These are phyloP conservation scores for Arenaria interpres DNA, from an alignment of 2,113 vertebrate genomes.

Conservation along the genomic window DNA sequence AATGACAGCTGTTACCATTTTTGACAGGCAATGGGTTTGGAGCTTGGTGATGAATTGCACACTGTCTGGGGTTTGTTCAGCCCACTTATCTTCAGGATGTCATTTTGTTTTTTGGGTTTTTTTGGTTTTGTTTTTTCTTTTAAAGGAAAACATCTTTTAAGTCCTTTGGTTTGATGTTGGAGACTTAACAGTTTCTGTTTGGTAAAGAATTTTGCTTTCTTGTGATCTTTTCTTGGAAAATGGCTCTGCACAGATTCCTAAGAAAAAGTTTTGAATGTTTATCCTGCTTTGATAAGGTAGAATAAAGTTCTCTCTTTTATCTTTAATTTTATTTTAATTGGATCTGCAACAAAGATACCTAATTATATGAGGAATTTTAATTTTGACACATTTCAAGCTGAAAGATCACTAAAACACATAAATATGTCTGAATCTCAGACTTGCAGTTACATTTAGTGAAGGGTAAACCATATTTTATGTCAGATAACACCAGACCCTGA, in stretches of 20 bases:
- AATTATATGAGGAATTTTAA: neutral
- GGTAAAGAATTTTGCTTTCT: neutral
- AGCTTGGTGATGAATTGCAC: conserved; percentile 39
- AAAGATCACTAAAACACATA: conserved; percentile 5
- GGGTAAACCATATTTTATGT: neutral
- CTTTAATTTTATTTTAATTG: conserved; percentile 61
- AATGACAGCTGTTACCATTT: conserved; percentile 43
- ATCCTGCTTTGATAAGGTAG: conserved; percentile 49
- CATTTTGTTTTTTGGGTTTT: neutral
- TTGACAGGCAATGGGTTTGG: conserved; percentile 43
- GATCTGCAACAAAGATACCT: conserved; percentile 15
- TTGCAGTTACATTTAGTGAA: neutral
- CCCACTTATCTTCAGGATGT: conserved; percentile 53
- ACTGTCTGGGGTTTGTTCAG: conserved; percentile 27
- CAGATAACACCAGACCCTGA: neutral
- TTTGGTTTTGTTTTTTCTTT: neutral
- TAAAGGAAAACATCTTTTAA: conserved; percentile 15
- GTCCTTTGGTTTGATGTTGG: conserved; percentile 3
- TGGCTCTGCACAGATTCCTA: neutral
- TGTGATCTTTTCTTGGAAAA: conserved; percentile 43
- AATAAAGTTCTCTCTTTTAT: conserved; percentile 42
- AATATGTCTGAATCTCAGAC: conserved; percentile 31
- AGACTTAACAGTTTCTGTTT: conserved; percentile 5
- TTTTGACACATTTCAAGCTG: conserved; percentile 32
- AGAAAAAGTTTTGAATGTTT: conserved; percentile 37